Percentiles rank a stretch among this genome's conserved stretches.
These are phyloP conservation scores for Delphinus delphis DNA, from an alignment of 2,113 vertebrate genomes.

Conservation along the genomic window DNA sequence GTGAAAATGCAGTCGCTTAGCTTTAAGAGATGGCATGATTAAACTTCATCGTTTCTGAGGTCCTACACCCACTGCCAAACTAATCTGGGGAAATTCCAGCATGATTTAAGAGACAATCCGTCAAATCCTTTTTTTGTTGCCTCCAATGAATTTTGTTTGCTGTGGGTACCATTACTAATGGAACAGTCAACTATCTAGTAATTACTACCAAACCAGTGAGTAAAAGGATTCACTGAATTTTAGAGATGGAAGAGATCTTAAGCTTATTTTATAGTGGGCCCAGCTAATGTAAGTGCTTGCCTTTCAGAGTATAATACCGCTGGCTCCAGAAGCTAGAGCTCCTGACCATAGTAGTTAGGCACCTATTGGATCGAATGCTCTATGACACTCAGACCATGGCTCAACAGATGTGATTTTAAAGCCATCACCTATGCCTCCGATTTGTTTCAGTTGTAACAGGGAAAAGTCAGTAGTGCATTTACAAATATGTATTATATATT, in stretches of 20 bases:
- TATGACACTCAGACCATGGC: not conserved
- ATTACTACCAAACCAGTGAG: conserved; percentile 40
- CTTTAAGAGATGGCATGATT: not conserved
- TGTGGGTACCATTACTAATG: conserved; percentile 31
- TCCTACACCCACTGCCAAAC: not conserved
- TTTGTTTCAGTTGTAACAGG: not conserved
- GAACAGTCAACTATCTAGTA: conserved; percentile 9
- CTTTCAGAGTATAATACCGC: not conserved
- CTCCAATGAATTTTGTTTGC: conserved; percentile 30
- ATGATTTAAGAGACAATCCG: conserved; percentile 43
- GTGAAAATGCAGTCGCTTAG: not conserved
- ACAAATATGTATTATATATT: not conserved
- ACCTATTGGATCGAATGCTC: not conserved
- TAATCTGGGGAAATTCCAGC: conserved; percentile 49
- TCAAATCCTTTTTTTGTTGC: conserved; percentile 39
- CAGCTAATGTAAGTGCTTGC: not conserved
- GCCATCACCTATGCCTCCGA: not conserved
- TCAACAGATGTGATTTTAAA: not conserved
- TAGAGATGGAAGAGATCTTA: not conserved
- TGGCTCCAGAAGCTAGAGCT: not conserved
- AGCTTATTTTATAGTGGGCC: not conserved
- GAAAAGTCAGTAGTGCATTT: not conserved
- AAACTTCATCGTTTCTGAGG: not conserved
- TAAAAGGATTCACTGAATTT: conserved; percentile 26
- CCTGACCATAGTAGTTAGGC: not conserved